Evolutionary conservation across 2,113 vertebrate genomes (phyloP).

Genomic region (Bagarius yarrelli): DNA sequence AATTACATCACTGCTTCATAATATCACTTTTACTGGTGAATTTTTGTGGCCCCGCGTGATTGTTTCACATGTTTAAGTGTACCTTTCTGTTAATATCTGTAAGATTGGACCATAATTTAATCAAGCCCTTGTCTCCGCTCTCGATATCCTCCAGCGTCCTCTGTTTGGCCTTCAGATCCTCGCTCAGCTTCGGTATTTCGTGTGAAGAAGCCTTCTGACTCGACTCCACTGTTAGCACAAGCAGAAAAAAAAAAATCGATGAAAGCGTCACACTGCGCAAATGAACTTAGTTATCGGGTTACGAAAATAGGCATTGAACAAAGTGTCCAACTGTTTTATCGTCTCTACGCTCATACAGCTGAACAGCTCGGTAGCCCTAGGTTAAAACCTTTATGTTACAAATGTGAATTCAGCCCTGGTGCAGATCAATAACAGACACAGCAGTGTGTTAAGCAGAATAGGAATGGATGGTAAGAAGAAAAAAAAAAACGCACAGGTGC

Average conservation of each 20-base stretch:
- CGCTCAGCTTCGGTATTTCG: slow-evolving; percentile 88
- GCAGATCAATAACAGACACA: neutral
- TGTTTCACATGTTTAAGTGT: neutral
- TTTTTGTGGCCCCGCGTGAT: neutral
- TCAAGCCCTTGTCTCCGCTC: slow-evolving; percentile 83
- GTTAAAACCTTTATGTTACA: neutral
- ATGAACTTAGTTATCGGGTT: neutral
- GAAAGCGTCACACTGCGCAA: neutral
- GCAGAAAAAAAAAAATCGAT: neutral
- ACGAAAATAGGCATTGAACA: neutral
- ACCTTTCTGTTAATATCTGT: slow-evolving; percentile 95
- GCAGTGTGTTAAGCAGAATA: neutral
- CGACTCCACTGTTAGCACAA: slow-evolving; percentile 83
- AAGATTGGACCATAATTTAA: slow-evolving; percentile 89
- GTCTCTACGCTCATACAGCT: neutral
- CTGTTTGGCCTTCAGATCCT: slow-evolving; percentile 86
- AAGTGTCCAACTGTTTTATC: neutral
- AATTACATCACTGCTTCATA: neutral
- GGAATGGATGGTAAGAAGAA: neutral
- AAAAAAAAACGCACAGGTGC: slow-evolving; percentile 77
- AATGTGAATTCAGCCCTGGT: neutral
- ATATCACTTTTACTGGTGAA: neutral
- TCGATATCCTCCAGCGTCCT: slow-evolving; percentile 83
- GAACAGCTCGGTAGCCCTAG: neutral
- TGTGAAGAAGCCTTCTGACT: slow-evolving; percentile 87